Evolutionary conservation across 2,113 vertebrate species (phyloP), one percentile per base, ranked within the genome.

Genomic region (Tringa solitaria): DNA sequence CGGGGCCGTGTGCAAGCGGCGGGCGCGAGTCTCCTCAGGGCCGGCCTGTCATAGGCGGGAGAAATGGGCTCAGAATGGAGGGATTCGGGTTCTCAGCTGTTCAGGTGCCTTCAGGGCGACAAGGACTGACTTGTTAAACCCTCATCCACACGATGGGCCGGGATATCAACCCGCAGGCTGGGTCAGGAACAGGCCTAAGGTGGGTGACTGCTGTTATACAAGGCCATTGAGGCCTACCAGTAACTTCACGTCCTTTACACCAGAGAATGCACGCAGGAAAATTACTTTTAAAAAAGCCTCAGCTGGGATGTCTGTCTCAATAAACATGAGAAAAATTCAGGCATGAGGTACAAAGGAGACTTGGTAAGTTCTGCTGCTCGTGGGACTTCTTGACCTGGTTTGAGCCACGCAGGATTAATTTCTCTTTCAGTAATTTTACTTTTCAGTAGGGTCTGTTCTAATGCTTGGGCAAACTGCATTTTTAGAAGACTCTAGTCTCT

Each of bases 31-130:
- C 32, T 6, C 51, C 10, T 48, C 48, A 13, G 9, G 39, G 1
- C 4, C 3, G 20, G 57, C 2, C 46, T 9, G 32, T 5, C 12
- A 2, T 28, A 5, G 2, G 39, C 5, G 39, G 37, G 50, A 18
- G n/a, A 9, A 17, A 10, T 5, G 30, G 45, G 32, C 13, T 17
- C 16, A 32, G 39, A 6, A 3, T 1, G 4, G 33, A 17, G 41
- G n/a, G 12, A 2, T 30, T 30, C 11, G 5, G 35, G 4, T 16
- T 18, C 11, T 10, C 2, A 2, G 53, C 4, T 9, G 6, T 6
- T 20, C 6, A 9, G 4, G 15, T 20, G 39, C 19, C 6, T 18
- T 4, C 2, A 12, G 10, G 46, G 61, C 5, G 6, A 5, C 14
- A 2, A 21, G 26, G 26, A 18, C 33, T 24, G 46, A 4, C 28